phyloP scores from a whole-genome alignment of 2,888 invertebrate genomes.

The Chloromyia formosa region DNA sequence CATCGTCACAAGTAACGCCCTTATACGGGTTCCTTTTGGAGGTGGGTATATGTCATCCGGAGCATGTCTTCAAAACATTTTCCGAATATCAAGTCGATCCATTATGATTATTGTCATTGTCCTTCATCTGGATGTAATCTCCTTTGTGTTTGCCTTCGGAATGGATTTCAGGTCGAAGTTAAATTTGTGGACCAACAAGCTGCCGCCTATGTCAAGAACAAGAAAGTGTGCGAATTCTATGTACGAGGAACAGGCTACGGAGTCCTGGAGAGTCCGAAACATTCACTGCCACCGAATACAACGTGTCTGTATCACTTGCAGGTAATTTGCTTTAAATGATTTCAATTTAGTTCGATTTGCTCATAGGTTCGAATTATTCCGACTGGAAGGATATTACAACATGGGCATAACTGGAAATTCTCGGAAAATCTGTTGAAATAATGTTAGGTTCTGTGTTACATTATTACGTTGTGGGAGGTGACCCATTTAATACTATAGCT shows the following conservation, averaged over 20 bases:
- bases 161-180: conserved; percentile 69
- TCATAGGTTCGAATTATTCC: too few species aligned
- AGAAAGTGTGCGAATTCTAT: conserved; percentile 87
- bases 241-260: conserved; percentile 81
- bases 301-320: conserved; percentile 88
- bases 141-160: background rate
- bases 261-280: conserved; percentile 83
- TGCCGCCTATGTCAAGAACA: conserved; percentile 84
- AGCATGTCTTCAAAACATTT: background rate
- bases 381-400: too few species aligned
- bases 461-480: too few species aligned
- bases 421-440: too few species aligned
- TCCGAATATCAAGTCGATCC: background rate
- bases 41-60: conserved; percentile 66
- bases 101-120: background rate
- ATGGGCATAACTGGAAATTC: too few species aligned
- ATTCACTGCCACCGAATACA: conserved; percentile 86
- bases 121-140: background rate
- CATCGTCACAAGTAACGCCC: conserved; percentile 79
- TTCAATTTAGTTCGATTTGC: too few species aligned
- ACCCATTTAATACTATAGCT: too few species aligned
- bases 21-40: conserved; percentile 90
- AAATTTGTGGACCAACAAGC: conserved; percentile 85
- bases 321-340: conserved; percentile 55
- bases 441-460: too few species aligned